These are phyloP conservation scores for Orussus abietinus DNA, from an alignment of 1,140 invertebrate species.

Conservation along the genomic window DNA sequence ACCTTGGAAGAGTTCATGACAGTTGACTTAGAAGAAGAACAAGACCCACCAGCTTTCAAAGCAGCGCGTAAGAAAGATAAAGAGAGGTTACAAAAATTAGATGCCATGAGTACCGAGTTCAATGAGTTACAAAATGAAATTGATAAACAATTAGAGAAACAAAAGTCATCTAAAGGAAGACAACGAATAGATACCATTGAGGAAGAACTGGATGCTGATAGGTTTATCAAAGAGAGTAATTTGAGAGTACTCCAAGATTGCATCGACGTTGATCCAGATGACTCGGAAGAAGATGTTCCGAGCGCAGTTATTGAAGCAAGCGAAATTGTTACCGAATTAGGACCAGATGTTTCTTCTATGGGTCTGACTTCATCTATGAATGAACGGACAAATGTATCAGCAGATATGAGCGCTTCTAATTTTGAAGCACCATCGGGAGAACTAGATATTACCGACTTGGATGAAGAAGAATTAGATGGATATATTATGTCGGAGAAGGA, in stretches of 20 bases:
- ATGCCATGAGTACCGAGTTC: slow-evolving; percentile 57
- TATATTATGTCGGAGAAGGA: slow-evolving; percentile 84
- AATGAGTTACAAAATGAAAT: slow-evolving; percentile 71
- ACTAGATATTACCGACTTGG: slow-evolving; percentile 75
- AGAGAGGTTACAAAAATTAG: slow-evolving; percentile 67
- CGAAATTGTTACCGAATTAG: slow-evolving; percentile 19
- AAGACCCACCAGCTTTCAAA: slow-evolving; percentile 94
- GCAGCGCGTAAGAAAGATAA: slow-evolving; percentile 82
- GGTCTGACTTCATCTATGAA: slow-evolving; percentile 30
- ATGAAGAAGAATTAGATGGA: slow-evolving; percentile 83
- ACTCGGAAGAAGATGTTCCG: slow-evolving; percentile 19
- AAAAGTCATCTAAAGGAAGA: slow-evolving; percentile 51
- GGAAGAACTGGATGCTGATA: slow-evolving; percentile 51
- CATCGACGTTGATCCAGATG: slow-evolving; percentile 32
- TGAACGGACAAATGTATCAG: slow-evolving; percentile 16
- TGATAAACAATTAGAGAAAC: slow-evolving; percentile 67
- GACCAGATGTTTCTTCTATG: slow-evolving; percentile 50
- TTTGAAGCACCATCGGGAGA: slow-evolving; percentile 58
- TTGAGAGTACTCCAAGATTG: slow-evolving; percentile 54
- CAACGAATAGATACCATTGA: slow-evolving; percentile 34
- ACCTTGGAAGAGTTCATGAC: slow-evolving; percentile 97
- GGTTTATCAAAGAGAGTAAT: slow-evolving; percentile 60
- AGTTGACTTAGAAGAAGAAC: slow-evolving; percentile 93
- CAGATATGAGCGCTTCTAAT: slow-evolving; percentile 20
- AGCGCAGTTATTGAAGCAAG: not conserved